A percentile compares a stretch with the other conserved stretches of the same genome.
Evolutionary conservation across 1,140 invertebrate species (phyloP).

Genomic region (Drosophila insularis): DNA sequence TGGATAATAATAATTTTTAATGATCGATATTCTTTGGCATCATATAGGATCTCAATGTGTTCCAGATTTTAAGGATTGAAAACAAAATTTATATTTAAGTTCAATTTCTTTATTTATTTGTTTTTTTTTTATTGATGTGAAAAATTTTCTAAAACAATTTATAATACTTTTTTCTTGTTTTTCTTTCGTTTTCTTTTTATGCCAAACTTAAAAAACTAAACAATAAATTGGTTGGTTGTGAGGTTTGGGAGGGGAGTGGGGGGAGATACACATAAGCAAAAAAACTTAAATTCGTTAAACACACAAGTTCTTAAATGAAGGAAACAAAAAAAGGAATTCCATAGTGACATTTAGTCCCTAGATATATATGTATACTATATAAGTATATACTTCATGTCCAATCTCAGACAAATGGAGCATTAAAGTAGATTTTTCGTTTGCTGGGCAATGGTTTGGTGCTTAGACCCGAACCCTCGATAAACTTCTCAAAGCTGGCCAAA

Average conservation of each 20-base stretch:
- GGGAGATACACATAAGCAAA: conserved; percentile 38
- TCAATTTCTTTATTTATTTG: neutral
- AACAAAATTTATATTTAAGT: no score
- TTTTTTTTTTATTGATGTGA: conserved; percentile 41
- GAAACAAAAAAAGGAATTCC: conserved; percentile 5
- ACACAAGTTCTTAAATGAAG: conserved; percentile 14
- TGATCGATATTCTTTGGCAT: no score
- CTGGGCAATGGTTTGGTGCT: conserved; percentile 74
- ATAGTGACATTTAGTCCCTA: neutral
- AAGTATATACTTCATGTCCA: neutral
- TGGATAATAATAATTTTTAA: no score
- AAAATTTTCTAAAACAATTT: conserved; percentile 58
- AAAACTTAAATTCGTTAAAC: conserved; percentile 49
- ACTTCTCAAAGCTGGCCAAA: conserved; percentile 72
- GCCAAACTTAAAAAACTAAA: conserved; percentile 55
- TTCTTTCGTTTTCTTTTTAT: conserved; percentile 17
- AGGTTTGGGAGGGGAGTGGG: conserved; percentile 6
- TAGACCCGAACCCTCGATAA: conserved; percentile 69
- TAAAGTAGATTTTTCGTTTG: conserved; percentile 77
- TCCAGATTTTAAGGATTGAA: no score
- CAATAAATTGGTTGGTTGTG: conserved; percentile 21
- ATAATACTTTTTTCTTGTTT: conserved; percentile 34
- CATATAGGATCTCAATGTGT: no score
- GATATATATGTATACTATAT: no score
- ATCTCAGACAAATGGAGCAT: conserved; percentile 74